Base-by-base conservation (phyloP, 1,140 invertebrate genomes). In the Drosophila paulistorum region DNA sequence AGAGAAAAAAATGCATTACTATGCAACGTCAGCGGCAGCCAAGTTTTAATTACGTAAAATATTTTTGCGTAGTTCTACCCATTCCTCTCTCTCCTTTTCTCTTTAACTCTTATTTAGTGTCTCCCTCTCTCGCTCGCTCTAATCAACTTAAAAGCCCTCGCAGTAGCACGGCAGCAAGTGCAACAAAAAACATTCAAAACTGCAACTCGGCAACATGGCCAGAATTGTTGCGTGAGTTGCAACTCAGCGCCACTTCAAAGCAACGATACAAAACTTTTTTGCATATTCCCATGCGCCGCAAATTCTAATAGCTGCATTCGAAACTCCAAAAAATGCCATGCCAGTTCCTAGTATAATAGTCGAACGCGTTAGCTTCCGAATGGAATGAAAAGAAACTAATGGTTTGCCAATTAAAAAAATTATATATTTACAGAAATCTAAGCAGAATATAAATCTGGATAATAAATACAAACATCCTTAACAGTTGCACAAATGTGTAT, bases 1-100 rank as follows among this genome's bases (percentile, higher is more conserved):
- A 9, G 23, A n/a, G 63, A 37, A 30, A 65, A 65, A 75, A 74
- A 45, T 65, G 17, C 74, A 71, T 67, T 67, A 54, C 17, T 55
- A 42, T 77, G 65, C 65, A 81, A 61, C 66, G 63, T 74, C 81
- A 69, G 64, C 76, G 58, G 2, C 69, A 83, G 69, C 68, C 84
- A 87, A 83, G 84, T 87, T 87, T 87, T 87, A 87, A 87, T 87
- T 87, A 87, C 83, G 83, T 87, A 89, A 87, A 87, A 87, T 87
- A 87, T 89, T 87, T 87, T 79, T 74, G 83, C 84, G 65, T 79
- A 74, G 65, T 41, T 58, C 33, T 35, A 10, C 14, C 33, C 7
- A 58, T 20, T 17, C 23, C 30, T 26, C 42, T 48, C 66, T 55
- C 69, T 65, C 13, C 10, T n/a, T 14, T 7, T 7, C 30, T 7